Evolutionary conservation across 2,888 invertebrate genomes (phyloP).

Genomic region (Litoditis marina): DNA sequence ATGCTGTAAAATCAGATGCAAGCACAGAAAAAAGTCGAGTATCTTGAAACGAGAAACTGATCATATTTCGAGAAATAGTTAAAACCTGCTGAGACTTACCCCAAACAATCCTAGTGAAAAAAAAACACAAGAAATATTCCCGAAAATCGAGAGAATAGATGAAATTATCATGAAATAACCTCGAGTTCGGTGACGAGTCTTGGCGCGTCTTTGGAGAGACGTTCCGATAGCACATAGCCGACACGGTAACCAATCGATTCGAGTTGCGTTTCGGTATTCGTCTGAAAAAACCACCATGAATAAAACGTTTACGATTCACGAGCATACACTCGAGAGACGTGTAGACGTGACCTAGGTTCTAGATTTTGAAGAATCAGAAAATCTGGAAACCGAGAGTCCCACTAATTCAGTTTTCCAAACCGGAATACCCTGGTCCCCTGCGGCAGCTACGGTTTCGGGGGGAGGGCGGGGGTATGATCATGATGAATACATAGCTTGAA

Average conservation of each 20-base stretch:
- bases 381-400: not conserved
- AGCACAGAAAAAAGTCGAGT: too few relatives aligned
- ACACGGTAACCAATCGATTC: slow-evolving; percentile 68
- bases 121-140: not conserved
- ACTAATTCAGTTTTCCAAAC: too few relatives aligned
- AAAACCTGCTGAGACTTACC: not conserved
- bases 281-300: slow-evolving; percentile 27
- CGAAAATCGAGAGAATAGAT: not conserved
- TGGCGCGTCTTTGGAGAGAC: slow-evolving; percentile 57
- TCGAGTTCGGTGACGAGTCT: slow-evolving; percentile 87
- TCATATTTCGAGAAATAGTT: too few relatives aligned
- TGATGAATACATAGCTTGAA: too few relatives aligned
- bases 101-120: not conserved
- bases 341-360: too few relatives aligned
- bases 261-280: slow-evolving; percentile 62
- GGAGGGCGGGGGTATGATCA: too few relatives aligned
- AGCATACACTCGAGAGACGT: too few relatives aligned
- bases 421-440: too few relatives aligned
- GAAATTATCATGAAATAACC: slow-evolving; percentile 12
- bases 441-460: too few relatives aligned
- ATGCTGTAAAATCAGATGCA: not conserved
- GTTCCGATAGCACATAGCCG: slow-evolving; percentile 68
- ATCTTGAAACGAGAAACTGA: too few relatives aligned
- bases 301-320: too few relatives aligned
- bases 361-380: not conserved